Percentiles rank a stretch among this genome's conserved stretches.
Conservation (phyloP, 2,797 vertebrate species). For the Sebastes diaconus region DNA sequence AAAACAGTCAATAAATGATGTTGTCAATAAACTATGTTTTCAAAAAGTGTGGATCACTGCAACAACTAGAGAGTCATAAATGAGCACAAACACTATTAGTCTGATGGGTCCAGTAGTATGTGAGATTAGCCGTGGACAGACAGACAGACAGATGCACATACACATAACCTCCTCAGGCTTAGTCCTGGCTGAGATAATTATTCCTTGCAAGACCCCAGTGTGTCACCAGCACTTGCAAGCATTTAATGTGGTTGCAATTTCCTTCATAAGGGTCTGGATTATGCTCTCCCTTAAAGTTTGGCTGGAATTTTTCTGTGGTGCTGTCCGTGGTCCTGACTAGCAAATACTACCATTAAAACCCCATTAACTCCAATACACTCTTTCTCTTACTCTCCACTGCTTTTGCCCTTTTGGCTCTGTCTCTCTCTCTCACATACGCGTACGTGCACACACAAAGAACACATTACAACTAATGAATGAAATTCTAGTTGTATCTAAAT, state of each 20-base stretch:
- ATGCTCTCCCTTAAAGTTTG: neutral
- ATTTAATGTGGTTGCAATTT: conserved; percentile 38
- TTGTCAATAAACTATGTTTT: neutral
- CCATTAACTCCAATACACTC: neutral
- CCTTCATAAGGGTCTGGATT: conserved; percentile 10
- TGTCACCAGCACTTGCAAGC: neutral
- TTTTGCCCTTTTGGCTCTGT: neutral
- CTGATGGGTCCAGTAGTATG: neutral
- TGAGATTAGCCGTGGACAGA: neutral
- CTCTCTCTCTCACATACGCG: neutral
- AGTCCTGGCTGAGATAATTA: conserved; percentile 1
- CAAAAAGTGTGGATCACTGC: neutral
- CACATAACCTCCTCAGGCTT: neutral
- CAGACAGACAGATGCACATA: neutral
- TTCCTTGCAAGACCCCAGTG: conserved; percentile 6
- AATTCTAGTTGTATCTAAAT: conserved; percentile 18
- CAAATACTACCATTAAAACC: conserved; percentile 19
- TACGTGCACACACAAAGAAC: neutral
- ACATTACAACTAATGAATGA: conserved; percentile 12
- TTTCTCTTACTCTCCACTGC: neutral
- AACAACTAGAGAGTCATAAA: neutral
- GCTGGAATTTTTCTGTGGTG: neutral
- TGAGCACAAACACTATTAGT: neutral
- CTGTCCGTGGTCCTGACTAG: conserved; percentile 43
- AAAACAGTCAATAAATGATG: neutral